Evolutionary conservation across 2,797 vertebrate species (phyloP).

Genomic region (Glossophaga mutica): DNA sequence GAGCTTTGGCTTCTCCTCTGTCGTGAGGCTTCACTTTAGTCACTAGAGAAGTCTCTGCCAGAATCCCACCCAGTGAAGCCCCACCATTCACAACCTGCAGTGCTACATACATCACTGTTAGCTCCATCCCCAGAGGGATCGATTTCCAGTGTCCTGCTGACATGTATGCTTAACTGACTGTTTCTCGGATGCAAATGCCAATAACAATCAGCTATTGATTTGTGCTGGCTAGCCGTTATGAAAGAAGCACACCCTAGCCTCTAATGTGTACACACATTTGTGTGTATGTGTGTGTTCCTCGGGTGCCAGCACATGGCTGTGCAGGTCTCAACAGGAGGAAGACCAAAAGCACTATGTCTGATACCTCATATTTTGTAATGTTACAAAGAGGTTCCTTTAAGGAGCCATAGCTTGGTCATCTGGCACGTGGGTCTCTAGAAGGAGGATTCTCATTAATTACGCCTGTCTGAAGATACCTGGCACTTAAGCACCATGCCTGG

Average conservation of each 20-base stretch:
- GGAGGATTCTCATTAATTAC: not conserved
- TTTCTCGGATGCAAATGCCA: constrained; percentile 62
- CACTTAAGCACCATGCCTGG: not conserved
- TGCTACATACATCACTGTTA: not conserved
- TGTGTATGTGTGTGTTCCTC: not conserved
- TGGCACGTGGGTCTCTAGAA: not conserved
- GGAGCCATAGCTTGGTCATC: not conserved
- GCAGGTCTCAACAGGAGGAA: not conserved
- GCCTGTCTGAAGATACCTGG: not conserved
- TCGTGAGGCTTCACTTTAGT: not conserved
- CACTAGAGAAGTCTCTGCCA: not conserved
- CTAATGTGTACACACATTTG: not conserved
- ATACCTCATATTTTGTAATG: not conserved
- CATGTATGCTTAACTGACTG: not conserved
- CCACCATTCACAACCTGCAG: not conserved
- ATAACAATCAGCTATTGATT: constrained; percentile 55
- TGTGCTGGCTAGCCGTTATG: constrained; percentile 54
- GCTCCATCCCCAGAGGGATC: not conserved
- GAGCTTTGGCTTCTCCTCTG: not conserved
- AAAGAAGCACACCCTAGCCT: constrained; percentile 58
- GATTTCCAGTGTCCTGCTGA: not conserved
- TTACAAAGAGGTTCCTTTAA: not conserved
- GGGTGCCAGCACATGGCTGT: not conserved
- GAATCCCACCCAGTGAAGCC: not conserved
- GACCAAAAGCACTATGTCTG: too few species aligned